A percentile compares a stretch with the other conserved stretches of the same genome.
phyloP scores from a whole-genome alignment of 2,888 invertebrate species.

The Colletes collaris region DNA sequence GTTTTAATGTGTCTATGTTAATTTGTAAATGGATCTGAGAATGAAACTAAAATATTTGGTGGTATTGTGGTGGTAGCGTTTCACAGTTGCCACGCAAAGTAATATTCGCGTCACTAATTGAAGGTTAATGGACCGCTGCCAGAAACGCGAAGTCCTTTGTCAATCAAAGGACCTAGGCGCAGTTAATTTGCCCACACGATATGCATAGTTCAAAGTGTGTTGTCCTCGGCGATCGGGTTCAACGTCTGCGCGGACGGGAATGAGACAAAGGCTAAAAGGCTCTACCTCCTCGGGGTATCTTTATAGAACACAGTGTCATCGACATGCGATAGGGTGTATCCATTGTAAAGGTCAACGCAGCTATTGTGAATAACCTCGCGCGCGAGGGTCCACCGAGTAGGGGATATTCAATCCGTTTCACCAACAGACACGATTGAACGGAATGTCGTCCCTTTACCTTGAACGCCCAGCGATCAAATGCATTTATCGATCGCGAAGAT shows the following conservation, averaged over 20 bases:
- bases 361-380: conserved; percentile 77
- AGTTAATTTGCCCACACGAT: conserved; percentile 50
- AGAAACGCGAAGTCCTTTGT: conserved; percentile 27
- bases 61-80: too few species aligned
- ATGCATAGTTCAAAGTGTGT: conserved; percentile 72
- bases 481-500: too few species aligned
- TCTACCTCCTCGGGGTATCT: conserved; percentile 73
- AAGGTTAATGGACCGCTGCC: too few species aligned
- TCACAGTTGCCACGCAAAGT: too few species aligned
- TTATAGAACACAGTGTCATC: conserved; percentile 78
- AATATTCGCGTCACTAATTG: background rate
- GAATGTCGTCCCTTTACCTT: background rate
- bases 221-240: conserved; percentile 75
- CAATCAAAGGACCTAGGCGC: conserved; percentile 44
- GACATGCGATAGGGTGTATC: conserved; percentile 73
- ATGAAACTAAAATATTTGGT: too few species aligned
- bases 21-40: too few species aligned
- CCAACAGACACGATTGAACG: conserved; percentile 19
- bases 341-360: conserved; percentile 79
- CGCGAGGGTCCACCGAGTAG: conserved; percentile 33
- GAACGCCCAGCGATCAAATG: background rate
- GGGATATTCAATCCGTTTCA: conserved; percentile 51
- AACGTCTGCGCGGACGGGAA: conserved; percentile 68
- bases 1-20: too few species aligned
- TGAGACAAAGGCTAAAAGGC: conserved; percentile 74